Evolutionary conservation across 2,888 invertebrate species (phyloP), one percentile per base, ranked within the genome.

Genomic region (Eristalis tenax): DNA sequence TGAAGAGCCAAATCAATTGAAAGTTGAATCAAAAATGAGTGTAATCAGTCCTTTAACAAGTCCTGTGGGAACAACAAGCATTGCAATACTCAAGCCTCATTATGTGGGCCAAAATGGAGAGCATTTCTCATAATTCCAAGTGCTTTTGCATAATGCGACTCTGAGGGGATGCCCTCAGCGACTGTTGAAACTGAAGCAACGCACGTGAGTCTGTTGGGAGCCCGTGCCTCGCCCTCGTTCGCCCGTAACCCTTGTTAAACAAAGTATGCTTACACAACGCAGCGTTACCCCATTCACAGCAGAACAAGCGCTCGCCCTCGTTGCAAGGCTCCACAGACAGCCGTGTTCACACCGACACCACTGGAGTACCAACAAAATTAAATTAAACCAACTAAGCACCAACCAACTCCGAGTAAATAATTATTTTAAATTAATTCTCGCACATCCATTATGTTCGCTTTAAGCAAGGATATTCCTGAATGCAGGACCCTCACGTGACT

Each of bases 371-470:
- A 18, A 18, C 18, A 18, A 50, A 50, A 28, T 28, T 28, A 18
- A 68, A 56, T 68, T 68, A 68, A 68, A 56, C 28, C 68, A 50
- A 68, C 68, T 15, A 68, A 32, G 18, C 68, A 68, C 3, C 68
- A 68, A 13, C 26, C 68, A 68, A 13, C 26, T 61, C 66, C 66
- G 23, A 35, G 57, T 73, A 18, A 65, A 73, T 79, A 79, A 79
- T 79, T 73, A 73, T 73, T 79, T 79, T 66, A 79, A 79, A 79
- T 79, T 71, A 73, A 79, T 59, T 71, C 13, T 32, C 57, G 66
- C 57, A 66, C 38, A 73, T 66, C 59, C 65, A 79, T 73, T 73
- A 79, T 59, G 43, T 32, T 23, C 43, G 43, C 65, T 61, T 73
- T 79, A 66, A 78, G 70, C 63, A 56, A 32, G 8, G 5, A 38